Conservation (phyloP, 2,888 invertebrate species). For the Clitarchus hookeri region DNA sequence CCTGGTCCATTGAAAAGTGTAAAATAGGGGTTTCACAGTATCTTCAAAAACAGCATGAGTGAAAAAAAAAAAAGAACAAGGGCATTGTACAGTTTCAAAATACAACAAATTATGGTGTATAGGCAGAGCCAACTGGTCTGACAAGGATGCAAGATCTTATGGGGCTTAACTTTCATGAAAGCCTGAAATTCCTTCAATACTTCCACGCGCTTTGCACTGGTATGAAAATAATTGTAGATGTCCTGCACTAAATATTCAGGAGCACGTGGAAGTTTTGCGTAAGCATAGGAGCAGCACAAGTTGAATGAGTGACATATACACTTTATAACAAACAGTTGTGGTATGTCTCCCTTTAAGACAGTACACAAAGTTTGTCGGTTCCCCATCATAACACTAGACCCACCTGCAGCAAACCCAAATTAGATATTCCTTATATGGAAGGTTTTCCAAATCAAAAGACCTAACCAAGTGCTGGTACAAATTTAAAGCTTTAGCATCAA, state of each 20-base stretch:
- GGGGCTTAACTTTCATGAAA: too few relatives aligned
- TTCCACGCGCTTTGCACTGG: slow-evolving; percentile 47
- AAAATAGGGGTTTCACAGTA: too few relatives aligned
- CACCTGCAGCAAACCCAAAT: slow-evolving; percentile 52
- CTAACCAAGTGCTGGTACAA: slow-evolving; percentile 37
- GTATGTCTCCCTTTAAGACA: slow-evolving; percentile 48
- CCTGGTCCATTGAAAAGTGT: too few relatives aligned
- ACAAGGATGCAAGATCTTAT: slow-evolving; percentile 44
- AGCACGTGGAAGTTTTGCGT: slow-evolving; percentile 47
- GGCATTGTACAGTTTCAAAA: slow-evolving; percentile 23
- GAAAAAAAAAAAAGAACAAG: slow-evolving; percentile 28
- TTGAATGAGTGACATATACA: slow-evolving; percentile 48
- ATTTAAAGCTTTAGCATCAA: slow-evolving; percentile 41
- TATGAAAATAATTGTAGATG: slow-evolving; percentile 48
- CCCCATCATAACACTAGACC: slow-evolving; percentile 51
- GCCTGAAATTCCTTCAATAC: slow-evolving; percentile 46
- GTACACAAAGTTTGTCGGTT: slow-evolving; percentile 47
- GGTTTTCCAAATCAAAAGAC: slow-evolving; percentile 43
- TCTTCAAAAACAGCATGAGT: slow-evolving; percentile 18
- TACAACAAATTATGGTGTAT: slow-evolving; percentile 17
- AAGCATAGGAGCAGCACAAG: slow-evolving; percentile 47
- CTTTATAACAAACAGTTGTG: slow-evolving; percentile 49
- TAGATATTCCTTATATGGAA: slow-evolving; percentile 48
- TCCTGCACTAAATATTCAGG: slow-evolving; percentile 47
- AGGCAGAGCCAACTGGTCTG: slow-evolving; percentile 50